A percentile compares a stretch with the other conserved stretches of the same genome.
phyloP scores from a whole-genome alignment of 2,113 vertebrate species.

The Cyrtonyx montezumae region DNA sequence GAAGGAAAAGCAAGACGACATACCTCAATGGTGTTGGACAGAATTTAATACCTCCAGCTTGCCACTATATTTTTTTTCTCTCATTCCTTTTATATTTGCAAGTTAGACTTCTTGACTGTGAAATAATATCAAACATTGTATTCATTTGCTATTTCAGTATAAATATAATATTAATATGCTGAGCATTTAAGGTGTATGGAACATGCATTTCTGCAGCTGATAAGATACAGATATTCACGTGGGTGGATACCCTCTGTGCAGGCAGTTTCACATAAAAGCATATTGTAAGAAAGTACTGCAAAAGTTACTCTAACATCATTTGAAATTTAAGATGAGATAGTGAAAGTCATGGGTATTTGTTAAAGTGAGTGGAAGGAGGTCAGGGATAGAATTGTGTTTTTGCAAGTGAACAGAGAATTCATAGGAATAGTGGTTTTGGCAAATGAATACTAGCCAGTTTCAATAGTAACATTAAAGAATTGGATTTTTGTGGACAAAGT shows the following conservation, averaged over 20 bases:
- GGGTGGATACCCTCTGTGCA: background rate
- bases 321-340: background rate
- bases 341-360: background rate
- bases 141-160: accelerated
- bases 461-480: background rate
- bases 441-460: background rate
- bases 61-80: background rate
- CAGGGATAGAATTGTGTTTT: background rate
- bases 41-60: background rate
- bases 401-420: background rate
- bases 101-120: background rate
- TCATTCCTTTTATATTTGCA: background rate
- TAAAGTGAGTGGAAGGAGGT: background rate
- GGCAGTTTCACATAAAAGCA: accelerated
- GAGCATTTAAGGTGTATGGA: background rate
- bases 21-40: background rate
- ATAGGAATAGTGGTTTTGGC: background rate
- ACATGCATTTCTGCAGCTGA: accelerated
- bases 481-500: accelerated
- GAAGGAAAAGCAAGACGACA: background rate
- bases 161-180: background rate
- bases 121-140: background rate
- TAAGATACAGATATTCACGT: background rate
- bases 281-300: background rate
- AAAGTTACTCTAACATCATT: accelerated